A percentile compares a stretch with the other conserved stretches of the same genome.
Evolutionary conservation across 2,113 vertebrate species (phyloP).

Genomic region (Megaceryle maxima): DNA sequence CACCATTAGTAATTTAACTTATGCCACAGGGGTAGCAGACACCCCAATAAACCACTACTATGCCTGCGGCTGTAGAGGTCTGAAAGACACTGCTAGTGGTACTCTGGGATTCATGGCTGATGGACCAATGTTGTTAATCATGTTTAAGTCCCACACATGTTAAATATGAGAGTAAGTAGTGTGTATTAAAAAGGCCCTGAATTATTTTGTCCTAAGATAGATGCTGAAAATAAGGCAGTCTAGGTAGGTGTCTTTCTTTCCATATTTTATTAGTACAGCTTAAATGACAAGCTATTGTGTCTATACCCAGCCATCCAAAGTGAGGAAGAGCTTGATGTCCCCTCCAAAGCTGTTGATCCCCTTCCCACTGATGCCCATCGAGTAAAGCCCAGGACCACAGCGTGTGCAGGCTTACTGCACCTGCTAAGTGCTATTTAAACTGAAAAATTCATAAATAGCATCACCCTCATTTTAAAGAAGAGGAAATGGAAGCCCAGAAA

Average conservation of each 20-base stretch:
- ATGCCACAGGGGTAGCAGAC: not conserved
- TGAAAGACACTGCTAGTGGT: not conserved
- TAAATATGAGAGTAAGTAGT: not conserved
- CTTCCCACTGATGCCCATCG: not conserved
- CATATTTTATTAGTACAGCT: not conserved
- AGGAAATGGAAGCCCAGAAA: constrained; percentile 33
- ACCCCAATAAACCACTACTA: not conserved
- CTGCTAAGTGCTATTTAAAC: not conserved
- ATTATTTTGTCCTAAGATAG: not conserved
- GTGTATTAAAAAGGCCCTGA: not conserved
- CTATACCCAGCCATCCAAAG: not conserved
- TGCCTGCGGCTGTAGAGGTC: not conserved
- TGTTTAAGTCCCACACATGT: not conserved
- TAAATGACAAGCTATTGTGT: not conserved
- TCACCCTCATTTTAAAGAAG: not conserved
- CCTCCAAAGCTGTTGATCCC: not conserved
- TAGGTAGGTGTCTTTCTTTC: not conserved
- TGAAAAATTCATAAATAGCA: constrained; percentile 41
- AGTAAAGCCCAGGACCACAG: not conserved
- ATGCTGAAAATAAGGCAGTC: not conserved
- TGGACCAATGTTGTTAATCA: not conserved
- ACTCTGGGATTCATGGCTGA: not conserved
- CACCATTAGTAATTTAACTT: not conserved
- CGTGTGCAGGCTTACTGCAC: not conserved
- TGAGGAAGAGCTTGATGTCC: not conserved